Percentiles rank a stretch among this genome's conserved stretches.
Evolutionary conservation across 37 sponge, comb jelly and placozoan genomes (phyloP).

Genomic region (Beroe ovata): DNA sequence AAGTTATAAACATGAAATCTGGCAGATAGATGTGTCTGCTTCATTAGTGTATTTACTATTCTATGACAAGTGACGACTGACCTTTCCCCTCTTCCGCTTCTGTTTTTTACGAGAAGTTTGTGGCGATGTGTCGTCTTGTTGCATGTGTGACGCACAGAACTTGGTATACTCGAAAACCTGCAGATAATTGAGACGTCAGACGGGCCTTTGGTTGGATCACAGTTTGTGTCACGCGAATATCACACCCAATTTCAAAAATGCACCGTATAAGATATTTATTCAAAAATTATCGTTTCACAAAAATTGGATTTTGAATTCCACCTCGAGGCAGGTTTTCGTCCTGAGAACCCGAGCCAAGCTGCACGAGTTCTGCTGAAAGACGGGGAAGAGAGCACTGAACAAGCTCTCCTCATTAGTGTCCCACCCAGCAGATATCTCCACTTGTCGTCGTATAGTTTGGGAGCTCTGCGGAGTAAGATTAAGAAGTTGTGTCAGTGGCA

Average conservation of each 20-base stretch:
- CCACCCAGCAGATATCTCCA: not conserved
- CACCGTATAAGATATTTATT: no score
- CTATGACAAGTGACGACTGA: no score
- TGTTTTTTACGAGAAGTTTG: not conserved
- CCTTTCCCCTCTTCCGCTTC: not conserved
- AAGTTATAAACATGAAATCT: no score
- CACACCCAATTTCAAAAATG: no score
- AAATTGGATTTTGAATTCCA: no score
- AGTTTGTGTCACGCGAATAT: no score
- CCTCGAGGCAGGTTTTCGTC: slow-evolving; percentile 7
- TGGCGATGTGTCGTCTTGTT: not conserved
- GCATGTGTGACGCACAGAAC: not conserved
- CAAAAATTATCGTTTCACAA: no score
- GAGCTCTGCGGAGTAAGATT: not conserved
- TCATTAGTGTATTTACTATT: no score
- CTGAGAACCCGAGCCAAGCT: not conserved
- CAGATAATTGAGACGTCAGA: no score
- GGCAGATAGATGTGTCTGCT: no score
- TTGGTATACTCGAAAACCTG: slow-evolving; percentile 32
- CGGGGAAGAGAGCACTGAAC: slow-evolving; percentile 1
- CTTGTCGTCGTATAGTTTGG: not conserved
- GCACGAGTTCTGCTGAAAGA: slow-evolving; percentile 21
- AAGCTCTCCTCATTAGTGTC: not conserved
- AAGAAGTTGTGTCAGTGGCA: no score
- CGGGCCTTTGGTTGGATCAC: no score